phyloP scores from a whole-genome alignment of 2,113 vertebrate species.

The Limnothrissa miodon region DNA sequence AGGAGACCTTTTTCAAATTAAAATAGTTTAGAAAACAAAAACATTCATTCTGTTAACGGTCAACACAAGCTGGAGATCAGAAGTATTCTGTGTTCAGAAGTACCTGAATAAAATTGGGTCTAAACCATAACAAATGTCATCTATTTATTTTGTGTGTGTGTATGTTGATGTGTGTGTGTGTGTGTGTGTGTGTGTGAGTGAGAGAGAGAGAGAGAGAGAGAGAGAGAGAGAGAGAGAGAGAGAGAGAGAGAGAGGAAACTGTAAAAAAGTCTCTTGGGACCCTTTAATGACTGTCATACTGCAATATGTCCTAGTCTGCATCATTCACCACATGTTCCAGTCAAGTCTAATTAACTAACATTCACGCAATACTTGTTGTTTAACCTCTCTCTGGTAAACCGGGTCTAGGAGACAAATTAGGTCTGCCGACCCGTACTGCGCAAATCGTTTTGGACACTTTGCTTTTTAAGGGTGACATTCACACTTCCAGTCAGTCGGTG shows the following conservation, averaged over 20 bases:
- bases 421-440: not conserved
- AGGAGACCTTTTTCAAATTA: not conserved
- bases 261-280: not conserved
- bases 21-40: not conserved
- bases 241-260: not conserved
- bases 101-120: conserved; percentile 64
- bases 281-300: too few species aligned
- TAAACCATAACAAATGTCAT: not conserved
- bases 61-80: conserved; percentile 48
- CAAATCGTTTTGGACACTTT: not conserved
- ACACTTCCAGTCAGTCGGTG: not conserved
- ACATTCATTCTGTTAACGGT: not conserved
- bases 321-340: not conserved
- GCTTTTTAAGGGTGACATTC: not conserved
- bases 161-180: conserved; percentile 20
- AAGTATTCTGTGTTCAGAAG: conserved; percentile 49
- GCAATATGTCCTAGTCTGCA: not conserved
- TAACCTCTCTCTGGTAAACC: not conserved
- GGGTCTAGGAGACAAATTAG: not conserved
- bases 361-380: too few species aligned
- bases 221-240: not conserved
- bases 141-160: conserved; percentile 8
- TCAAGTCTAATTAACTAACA: not conserved
- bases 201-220: conserved; percentile 7
- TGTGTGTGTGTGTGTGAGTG: conserved; percentile 26